These are phyloP conservation scores for Drosophila tristis DNA, from an alignment of 1,140 invertebrate species.

Conservation along the genomic window DNA sequence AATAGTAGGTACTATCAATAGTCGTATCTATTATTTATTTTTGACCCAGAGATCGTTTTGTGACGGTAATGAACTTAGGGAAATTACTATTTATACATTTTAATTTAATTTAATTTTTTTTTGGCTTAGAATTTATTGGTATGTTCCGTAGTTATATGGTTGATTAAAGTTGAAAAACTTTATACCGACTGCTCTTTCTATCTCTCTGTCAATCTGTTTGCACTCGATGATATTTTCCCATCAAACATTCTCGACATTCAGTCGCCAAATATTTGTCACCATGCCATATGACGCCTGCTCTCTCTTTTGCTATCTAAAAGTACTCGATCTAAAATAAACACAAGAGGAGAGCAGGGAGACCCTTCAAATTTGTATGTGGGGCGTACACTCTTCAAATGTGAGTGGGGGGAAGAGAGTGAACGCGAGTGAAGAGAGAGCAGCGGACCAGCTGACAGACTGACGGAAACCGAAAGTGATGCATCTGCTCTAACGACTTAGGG, in stretches of 20 bases:
- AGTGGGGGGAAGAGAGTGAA: constrained; percentile 12
- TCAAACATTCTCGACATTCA: constrained; percentile 4
- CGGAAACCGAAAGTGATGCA: constrained; percentile 75
- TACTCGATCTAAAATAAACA: constrained; percentile 64
- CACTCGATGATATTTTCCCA: too few species aligned
- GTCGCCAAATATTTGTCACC: constrained; percentile 14
- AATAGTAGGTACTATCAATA: too few species aligned
- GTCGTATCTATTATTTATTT: too few species aligned
- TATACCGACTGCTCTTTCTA: too few species aligned
- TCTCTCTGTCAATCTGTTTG: too few species aligned
- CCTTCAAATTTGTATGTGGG: constrained; percentile 61
- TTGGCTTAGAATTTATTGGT: not conserved
- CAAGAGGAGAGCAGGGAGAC: constrained; percentile 18
- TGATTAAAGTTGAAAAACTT: too few species aligned
- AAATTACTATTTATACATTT: not conserved
- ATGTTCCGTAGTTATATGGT: not conserved
- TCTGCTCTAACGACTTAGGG: constrained; percentile 62
- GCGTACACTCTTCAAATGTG: constrained; percentile 44
- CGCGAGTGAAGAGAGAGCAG: constrained; percentile 12
- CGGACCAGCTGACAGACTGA: constrained; percentile 47
- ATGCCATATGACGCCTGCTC: constrained; percentile 20
- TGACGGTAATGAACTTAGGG: not conserved
- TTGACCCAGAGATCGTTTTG: not conserved
- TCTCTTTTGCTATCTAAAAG: constrained; percentile 40
- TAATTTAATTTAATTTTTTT: not conserved